Evolutionary conservation across 1,140 invertebrate species (phyloP), one percentile per base, ranked within the genome.

Genomic region (Pteromalus puparum): DNA sequence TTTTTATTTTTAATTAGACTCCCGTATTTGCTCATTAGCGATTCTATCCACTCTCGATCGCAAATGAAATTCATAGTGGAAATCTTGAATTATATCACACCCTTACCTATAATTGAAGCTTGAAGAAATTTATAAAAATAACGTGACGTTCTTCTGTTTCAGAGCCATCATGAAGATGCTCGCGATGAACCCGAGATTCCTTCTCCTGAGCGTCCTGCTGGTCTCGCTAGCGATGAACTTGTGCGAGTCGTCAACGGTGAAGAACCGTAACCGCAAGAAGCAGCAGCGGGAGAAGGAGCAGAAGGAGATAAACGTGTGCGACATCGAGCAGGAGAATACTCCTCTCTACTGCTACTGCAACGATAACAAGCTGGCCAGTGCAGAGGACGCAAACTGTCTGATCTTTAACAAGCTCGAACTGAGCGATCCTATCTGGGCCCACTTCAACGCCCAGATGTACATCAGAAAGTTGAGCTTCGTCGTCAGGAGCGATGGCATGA

Each of bases 361-460:
- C 77, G 88, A 87, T 2, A 87, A 86, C 12, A 79, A 86, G 6
- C 74, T 88, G 0, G 87, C 89, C 24, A 93, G 93, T 81, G 93
- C 93, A 0, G 92, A 91, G 0, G 90, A 91, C 2, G 94, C 94
- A 68, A 94, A 94, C 88, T 96, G 95, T 88, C 94, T 95, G 93
- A 93, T 97, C 18, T 95, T 97, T 91, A 95, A 94, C 82, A 94
- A 94, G 13, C 92, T 96, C 88, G 92, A 94, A 0, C 91, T 91
- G 18, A 94, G 95, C 84, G 95, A 96, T 88, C 93, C 94, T 2
- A 94, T 96, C 77, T 97, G 96, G 96, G 92, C 92, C 73, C 93
- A 95, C 88, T 97, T 97, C 90, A 92, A 93, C 10, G 95, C 95
- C 6, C 96, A 97, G 90, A 94, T 94, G n/a, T 94, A 94, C 83